Base-by-base conservation (phyloP, 1,140 invertebrate genomes). In the Elymnias hypermnestra region DNA sequence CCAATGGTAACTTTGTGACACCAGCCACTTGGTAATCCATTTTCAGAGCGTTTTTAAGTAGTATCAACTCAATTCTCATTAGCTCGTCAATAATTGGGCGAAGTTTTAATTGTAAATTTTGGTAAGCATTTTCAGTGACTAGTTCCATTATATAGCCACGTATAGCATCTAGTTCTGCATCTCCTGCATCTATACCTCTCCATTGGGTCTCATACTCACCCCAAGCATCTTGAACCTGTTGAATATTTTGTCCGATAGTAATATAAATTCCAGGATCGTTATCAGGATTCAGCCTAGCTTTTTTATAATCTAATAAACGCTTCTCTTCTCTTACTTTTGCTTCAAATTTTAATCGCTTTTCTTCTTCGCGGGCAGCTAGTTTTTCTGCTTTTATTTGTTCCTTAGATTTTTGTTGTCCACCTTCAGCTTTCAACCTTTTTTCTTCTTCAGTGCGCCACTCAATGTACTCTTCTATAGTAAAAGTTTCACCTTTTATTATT, bases 351-450 rank as follows among this genome's bases (percentile, higher is more conserved):
- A 72, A 17, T 17, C 69, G 51, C 37, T 63, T 83, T 47, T 72
- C 72, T 63, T 85, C 78, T 57, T 63, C 60, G 15, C 40, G 50
- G 33, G 61, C 75, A 9, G 63, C 63, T 35, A 57, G 9, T 59
- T 82, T 83, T 61, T 77, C 78, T 22, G 67, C 70, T 72, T 83
- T 84, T 25, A 79, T 82, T 66, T 81, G 72, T 61, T 84, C 74
- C 59, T 75, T 77, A 21, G 51, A 60, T 59, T 81, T 78, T 31
- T 68, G 64, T 22, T 51, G 57, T n/a, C 56, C 62, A 8, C 59
- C 64, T 60, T 70, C 65, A 29, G 63, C 57, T 65, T 82, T 82
- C 1, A 73, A 31, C 35, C 71, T 65, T 53, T 83, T 85, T 43
- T 73, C 62, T 68, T 83, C 78, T 26, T 44, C 64, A 12, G 46